Evolutionary conservation across 2,888 invertebrate genomes (phyloP).

Genomic region (Diadegma fenestrale): DNA sequence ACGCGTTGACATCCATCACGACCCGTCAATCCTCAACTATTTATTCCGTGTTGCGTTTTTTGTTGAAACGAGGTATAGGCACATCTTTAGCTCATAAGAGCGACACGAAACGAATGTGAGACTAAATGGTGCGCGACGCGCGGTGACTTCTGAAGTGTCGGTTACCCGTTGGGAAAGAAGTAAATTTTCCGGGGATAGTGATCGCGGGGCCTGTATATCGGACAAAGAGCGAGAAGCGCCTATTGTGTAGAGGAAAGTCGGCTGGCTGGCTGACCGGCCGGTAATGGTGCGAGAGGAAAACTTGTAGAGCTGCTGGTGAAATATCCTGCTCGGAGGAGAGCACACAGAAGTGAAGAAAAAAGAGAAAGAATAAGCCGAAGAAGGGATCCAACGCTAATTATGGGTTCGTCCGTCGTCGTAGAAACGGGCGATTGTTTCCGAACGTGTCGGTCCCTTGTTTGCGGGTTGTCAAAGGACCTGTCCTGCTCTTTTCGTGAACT

Average conservation of each 20-base stretch:
- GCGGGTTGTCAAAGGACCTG: slow-evolving; percentile 79
- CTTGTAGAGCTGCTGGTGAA: slow-evolving; percentile 72
- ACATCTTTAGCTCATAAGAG: slow-evolving; percentile 28
- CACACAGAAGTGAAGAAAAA: background rate
- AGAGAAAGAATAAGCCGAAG: slow-evolving; percentile 62
- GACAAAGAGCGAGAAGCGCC: slow-evolving; percentile 40
- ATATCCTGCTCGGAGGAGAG: slow-evolving; percentile 58
- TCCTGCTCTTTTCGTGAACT: slow-evolving; percentile 65
- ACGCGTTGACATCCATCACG: slow-evolving; percentile 11
- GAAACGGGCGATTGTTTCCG: slow-evolving; percentile 78
- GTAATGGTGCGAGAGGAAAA: slow-evolving; percentile 71
- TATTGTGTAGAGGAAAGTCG: slow-evolving; percentile 30
- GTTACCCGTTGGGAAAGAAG: slow-evolving; percentile 62
- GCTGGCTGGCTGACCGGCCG: background rate
- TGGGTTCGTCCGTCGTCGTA: slow-evolving; percentile 76
- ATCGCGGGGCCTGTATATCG: slow-evolving; percentile 27
- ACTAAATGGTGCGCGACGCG: slow-evolving; percentile 74
- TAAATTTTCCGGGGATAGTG: slow-evolving; percentile 64
- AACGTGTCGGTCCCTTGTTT: slow-evolving; percentile 81
- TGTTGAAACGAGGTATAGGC: background rate
- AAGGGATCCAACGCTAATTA: slow-evolving; percentile 81
- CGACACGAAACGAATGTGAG: slow-evolving; percentile 61
- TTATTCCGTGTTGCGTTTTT: slow-evolving; percentile 1
- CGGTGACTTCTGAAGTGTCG: slow-evolving; percentile 77
- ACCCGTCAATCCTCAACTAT: background rate